These are phyloP conservation scores for Cyclophora albipunctata DNA, from an alignment of 2,888 invertebrate species.

Conservation along the genomic window DNA sequence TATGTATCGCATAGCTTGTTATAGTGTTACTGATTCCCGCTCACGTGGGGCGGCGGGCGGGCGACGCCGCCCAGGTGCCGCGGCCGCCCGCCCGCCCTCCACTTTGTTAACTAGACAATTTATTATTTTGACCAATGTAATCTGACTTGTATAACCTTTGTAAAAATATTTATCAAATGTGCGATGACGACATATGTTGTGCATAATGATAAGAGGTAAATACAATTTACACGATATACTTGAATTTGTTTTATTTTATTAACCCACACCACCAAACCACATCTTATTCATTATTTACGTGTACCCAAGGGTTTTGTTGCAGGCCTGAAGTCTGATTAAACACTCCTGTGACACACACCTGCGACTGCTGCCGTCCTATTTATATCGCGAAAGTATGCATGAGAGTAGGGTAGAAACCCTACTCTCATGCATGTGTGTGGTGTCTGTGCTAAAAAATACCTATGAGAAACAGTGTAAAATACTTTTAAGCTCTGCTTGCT, in stretches of 20 bases:
- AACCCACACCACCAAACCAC: not conserved
- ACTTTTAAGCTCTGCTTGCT: no score
- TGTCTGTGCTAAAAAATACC: no score
- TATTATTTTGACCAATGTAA: slow-evolving; percentile 73
- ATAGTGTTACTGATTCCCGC: slow-evolving; percentile 12
- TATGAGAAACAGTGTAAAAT: no score
- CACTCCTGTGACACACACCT: no score
- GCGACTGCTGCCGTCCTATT: no score
- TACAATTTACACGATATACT: slow-evolving; percentile 70
- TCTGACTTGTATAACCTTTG: slow-evolving; percentile 70
- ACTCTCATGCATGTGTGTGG: no score
- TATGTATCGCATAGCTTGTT: slow-evolving; percentile 61
- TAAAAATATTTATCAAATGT: slow-evolving; percentile 65
- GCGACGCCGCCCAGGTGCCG: slow-evolving; percentile 18
- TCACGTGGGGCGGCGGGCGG: slow-evolving; percentile 20
- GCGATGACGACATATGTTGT: slow-evolving; percentile 61
- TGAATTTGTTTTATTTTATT: slow-evolving; percentile 46
- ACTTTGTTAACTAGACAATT: slow-evolving; percentile 38
- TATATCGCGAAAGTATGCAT: no score
- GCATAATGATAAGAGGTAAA: slow-evolving; percentile 71
- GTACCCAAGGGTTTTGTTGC: no score
- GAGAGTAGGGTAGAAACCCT: no score
- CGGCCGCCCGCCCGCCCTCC: slow-evolving; percentile 2
- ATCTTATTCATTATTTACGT: no score
- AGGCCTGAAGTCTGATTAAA: no score